These are phyloP conservation scores for Phalacrocorax brasilianus DNA, from an alignment of 2,113 vertebrate genomes.

Conservation along the genomic window DNA sequence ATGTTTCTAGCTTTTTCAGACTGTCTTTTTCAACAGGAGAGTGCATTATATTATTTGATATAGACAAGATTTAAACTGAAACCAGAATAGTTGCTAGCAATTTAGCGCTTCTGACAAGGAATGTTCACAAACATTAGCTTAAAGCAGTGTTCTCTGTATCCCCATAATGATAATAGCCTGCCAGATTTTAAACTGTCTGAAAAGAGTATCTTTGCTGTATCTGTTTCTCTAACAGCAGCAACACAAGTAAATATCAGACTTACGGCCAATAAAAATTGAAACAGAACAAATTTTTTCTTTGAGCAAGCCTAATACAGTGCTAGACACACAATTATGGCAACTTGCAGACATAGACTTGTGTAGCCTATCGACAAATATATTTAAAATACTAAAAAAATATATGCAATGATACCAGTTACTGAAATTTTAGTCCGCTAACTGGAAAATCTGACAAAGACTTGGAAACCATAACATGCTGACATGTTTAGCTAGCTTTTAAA, in stretches of 20 bases:
- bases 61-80: neutral
- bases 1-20: neutral
- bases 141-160: neutral
- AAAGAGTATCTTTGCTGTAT: neutral
- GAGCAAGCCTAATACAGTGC: neutral
- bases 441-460: neutral
- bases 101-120: neutral
- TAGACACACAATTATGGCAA: neutral
- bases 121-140: neutral
- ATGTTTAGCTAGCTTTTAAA: neutral
- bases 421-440: neutral
- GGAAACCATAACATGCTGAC: neutral
- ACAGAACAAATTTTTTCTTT: neutral
- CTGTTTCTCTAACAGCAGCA: neutral
- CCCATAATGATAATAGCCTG: neutral
- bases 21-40: neutral
- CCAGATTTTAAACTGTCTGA: neutral
- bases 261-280: neutral
- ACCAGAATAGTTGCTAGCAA: neutral
- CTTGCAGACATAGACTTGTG: neutral
- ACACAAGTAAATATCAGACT: neutral
- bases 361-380: neutral
- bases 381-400: neutral
- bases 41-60: neutral
- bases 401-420: neutral